A percentile compares a stretch with the other conserved stretches of the same genome.
phyloP scores from a whole-genome alignment of 2,113 vertebrate genomes.

The Mirza zaza region DNA sequence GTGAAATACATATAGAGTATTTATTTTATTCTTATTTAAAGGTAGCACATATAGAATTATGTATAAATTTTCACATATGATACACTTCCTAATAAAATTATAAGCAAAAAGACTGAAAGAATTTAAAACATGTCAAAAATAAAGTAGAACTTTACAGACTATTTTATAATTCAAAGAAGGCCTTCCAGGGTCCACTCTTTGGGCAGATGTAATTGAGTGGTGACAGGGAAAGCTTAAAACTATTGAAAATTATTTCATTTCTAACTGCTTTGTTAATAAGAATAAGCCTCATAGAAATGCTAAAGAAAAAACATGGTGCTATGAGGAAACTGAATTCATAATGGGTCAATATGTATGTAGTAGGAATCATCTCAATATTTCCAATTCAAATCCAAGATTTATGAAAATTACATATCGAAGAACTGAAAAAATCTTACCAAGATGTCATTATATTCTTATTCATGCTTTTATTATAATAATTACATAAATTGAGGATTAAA shows the following conservation, averaged over 20 bases:
- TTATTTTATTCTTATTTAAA: neutral
- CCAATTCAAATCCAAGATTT: neutral
- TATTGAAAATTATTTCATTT: neutral
- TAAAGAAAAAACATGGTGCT: neutral
- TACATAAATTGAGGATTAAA: constrained; percentile 26
- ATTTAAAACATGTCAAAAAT: neutral
- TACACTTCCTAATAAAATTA: neutral
- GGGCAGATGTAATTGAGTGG: neutral
- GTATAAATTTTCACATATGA: neutral
- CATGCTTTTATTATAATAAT: constrained; percentile 16
- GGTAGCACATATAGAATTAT: neutral
- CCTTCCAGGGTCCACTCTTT: neutral
- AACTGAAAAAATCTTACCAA: neutral
- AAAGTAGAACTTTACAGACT: neutral
- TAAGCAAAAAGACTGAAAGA: neutral
- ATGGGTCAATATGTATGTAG: neutral
- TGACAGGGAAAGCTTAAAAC: neutral
- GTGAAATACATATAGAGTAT: neutral
- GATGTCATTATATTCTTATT: neutral
- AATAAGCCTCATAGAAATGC: neutral
- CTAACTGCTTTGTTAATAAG: neutral
- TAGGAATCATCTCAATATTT: neutral
- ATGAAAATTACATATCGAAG: neutral
- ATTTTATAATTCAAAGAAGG: neutral
- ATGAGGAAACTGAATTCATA: neutral